Evolutionary conservation across 2,113 vertebrate genomes (phyloP).

Genomic region (Eonycteris spelaea): DNA sequence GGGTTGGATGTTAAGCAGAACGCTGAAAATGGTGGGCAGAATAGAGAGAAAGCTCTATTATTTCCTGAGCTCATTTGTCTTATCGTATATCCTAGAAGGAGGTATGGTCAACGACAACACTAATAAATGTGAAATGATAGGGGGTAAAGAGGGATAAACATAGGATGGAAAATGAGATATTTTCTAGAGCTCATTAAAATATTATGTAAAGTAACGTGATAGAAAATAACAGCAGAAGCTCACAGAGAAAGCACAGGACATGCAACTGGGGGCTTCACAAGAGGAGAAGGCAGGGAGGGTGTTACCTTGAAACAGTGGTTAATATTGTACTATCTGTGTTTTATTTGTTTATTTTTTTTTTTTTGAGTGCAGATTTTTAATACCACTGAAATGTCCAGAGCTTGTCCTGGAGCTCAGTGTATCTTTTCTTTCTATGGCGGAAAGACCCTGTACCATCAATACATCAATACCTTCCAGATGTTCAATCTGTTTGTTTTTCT

Average conservation of each 20-base stretch:
- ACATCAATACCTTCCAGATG: conserved; percentile 91
- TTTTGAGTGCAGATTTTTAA: conserved; percentile 87
- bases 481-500: conserved; percentile 94
- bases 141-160: neutral
- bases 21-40: neutral
- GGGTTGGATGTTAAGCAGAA: neutral
- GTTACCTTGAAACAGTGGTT: neutral
- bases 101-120: neutral
- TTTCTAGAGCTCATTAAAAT: neutral
- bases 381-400: conserved; percentile 86
- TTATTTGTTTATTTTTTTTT: conserved; percentile 31
- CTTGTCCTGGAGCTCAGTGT: conserved; percentile 90
- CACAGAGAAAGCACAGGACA: neutral
- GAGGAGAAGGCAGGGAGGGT: neutral
- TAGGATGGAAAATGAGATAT: neutral
- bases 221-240: neutral
- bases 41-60: neutral
- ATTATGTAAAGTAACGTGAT: neutral
- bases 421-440: conserved; percentile 95
- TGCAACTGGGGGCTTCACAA: neutral
- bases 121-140: neutral
- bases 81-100: neutral
- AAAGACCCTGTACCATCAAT: conserved; percentile 89
- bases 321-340: neutral
- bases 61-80: neutral